Conservation (phyloP, 2,888 invertebrate genomes). For the Synergus itoensis region DNA sequence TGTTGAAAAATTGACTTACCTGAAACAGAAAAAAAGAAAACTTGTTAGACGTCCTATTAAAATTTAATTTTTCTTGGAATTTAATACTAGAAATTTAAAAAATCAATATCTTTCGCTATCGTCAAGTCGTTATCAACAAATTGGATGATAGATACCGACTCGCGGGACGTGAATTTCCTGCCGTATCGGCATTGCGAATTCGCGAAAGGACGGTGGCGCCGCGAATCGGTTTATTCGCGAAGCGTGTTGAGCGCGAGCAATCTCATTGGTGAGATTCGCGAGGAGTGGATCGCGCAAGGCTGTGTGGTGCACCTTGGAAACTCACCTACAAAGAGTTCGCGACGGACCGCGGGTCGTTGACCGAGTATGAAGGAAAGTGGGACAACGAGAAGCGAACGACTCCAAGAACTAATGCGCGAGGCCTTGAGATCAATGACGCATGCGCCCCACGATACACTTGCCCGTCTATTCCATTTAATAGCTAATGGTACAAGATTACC, state of each 20-base stretch:
- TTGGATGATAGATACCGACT: slow-evolving; percentile 68
- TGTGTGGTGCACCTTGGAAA: slow-evolving; percentile 73
- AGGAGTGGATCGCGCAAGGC: slow-evolving; percentile 34
- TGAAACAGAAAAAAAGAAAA: slow-evolving; percentile 54
- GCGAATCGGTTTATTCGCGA: slow-evolving; percentile 57
- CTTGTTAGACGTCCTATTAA: not conserved
- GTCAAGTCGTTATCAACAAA: not conserved
- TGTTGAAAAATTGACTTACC: slow-evolving; percentile 39
- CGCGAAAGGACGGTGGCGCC: slow-evolving; percentile 74
- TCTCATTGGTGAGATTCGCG: slow-evolving; percentile 38
- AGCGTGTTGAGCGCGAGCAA: slow-evolving; percentile 42
- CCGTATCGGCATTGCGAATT: slow-evolving; percentile 59
- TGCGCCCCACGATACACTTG: slow-evolving; percentile 53
- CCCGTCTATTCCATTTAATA: slow-evolving; percentile 56
- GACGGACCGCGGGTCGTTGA: slow-evolving; percentile 73
- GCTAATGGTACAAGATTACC: slow-evolving; percentile 50
- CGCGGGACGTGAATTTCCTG: slow-evolving; percentile 49
- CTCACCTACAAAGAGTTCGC: slow-evolving; percentile 68
- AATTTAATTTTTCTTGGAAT: not conserved
- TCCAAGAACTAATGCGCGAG: slow-evolving; percentile 74
- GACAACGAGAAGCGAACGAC: slow-evolving; percentile 72
- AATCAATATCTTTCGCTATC: not conserved
- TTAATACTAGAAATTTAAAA: not conserved
- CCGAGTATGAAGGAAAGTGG: slow-evolving; percentile 77
- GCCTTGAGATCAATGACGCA: slow-evolving; percentile 74